phyloP scores from a whole-genome alignment of 2,113 vertebrate species.

The Vireo altiloquus region DNA sequence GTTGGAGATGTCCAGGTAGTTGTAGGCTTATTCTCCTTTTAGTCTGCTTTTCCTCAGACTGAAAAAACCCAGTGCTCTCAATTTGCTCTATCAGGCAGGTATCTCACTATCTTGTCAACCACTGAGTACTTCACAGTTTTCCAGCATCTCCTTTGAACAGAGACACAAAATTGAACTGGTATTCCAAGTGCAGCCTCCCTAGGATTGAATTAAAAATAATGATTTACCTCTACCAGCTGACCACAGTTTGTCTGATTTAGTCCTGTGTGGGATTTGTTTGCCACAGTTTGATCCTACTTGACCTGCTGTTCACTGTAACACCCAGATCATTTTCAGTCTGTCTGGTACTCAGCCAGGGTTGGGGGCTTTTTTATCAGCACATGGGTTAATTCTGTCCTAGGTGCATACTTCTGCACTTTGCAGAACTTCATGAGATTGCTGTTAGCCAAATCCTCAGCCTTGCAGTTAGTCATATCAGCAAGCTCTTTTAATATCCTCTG shows the following conservation, averaged over 20 bases:
- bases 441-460: background rate
- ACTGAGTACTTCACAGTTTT: background rate
- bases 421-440: background rate
- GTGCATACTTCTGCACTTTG: background rate
- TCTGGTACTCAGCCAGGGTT: background rate
- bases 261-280: background rate
- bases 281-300: background rate
- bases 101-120: background rate
- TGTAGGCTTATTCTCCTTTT: background rate
- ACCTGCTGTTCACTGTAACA: background rate
- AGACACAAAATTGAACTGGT: background rate
- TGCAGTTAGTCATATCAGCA: background rate
- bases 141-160: background rate
- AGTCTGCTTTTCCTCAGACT: background rate
- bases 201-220: background rate
- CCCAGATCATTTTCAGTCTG: background rate
- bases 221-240: background rate
- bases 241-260: background rate
- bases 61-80: background rate
- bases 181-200: background rate
- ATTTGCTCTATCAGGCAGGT: background rate
- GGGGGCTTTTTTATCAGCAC: too few relatives aligned
- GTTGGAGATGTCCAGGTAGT: background rate
- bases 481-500: background rate
- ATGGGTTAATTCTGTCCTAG: background rate